Percentiles rank a stretch among this genome's conserved stretches.
phyloP scores from a whole-genome alignment of 2,113 vertebrate species.

The Edolisoma coerulescens region DNA sequence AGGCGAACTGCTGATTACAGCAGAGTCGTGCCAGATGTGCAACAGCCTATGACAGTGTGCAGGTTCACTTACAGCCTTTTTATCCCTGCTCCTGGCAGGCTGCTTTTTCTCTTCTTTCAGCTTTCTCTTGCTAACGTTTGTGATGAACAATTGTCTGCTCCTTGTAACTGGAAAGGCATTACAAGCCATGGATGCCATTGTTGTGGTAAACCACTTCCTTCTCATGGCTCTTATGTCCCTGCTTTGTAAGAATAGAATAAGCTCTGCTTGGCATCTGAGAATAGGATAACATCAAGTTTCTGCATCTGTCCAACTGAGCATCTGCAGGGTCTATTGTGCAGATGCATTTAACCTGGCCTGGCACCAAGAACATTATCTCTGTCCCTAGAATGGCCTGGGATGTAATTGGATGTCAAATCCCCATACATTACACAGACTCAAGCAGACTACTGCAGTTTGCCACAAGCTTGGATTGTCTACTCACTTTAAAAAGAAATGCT shows the following conservation, averaged over 20 bases:
- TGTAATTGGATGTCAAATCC: not conserved
- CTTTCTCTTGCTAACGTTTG: not conserved
- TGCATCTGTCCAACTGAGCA: not conserved
- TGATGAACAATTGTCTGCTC: slow-evolving; percentile 12
- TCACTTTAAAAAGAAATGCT: slow-evolving; percentile 2
- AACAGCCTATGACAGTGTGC: not conserved
- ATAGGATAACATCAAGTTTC: not conserved
- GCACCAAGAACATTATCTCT: slow-evolving; percentile 13
- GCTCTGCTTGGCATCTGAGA: not conserved
- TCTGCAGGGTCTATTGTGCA: not conserved
- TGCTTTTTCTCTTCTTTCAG: not conserved
- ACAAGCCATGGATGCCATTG: not conserved
- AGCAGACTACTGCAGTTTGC: not conserved
- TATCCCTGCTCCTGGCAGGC: not conserved
- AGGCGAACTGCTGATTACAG: not conserved
- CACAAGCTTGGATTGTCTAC: not conserved
- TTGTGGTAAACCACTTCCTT: slow-evolving; percentile 30
- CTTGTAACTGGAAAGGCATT: slow-evolving; percentile 21
- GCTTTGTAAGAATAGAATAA: not conserved
- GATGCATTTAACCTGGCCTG: slow-evolving; percentile 4
- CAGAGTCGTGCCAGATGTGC: not conserved
- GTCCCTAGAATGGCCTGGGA: slow-evolving; percentile 12
- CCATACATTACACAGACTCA: not conserved
- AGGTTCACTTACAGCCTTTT: not conserved
- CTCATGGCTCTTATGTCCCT: not conserved